Base-by-base conservation (phyloP, 2,888 invertebrate genomes). In the Andrena fulva region DNA sequence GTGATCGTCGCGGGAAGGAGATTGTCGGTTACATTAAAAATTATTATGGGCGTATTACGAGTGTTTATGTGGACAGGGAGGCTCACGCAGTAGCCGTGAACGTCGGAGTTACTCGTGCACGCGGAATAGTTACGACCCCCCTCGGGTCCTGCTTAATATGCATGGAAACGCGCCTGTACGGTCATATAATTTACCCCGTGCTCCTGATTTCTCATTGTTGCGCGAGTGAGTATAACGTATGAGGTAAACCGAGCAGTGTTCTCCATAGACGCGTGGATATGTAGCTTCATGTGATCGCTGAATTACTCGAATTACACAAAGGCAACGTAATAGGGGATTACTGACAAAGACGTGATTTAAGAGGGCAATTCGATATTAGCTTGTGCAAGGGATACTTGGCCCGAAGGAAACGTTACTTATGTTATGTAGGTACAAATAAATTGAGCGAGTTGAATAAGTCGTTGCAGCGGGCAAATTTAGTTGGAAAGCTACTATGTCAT, bases 61-160 rank as follows among this genome's bases (percentile, higher is more conserved):
- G 48, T 66, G 76, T 64, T 77, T 50, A 52, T 52, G 66, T 12
- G 54, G 42, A n/a, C 52, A 24, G 31, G 16, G 42, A 42, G 62
- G 5, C 29, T 35, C 24, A 20, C 10, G 29, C 77, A 6, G 66
- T 60, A 73, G 66, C 66, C 42, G 48, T 64, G 42, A 48, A 48
- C 60, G 56, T 59, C 59, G 59, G 35, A 60, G 64, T 48, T 52
- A 54, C 31, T 77, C 54, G 50, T 27, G 78, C 48, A 69, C 63
- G 78, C 56, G 78, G 78, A 79, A 78, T 77, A 79, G 68, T 77
- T 79, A 79, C 78, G 78, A 64, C 50, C 24, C 56, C 69, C 63
- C 50, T 35, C 29, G 67, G 56, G 33, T 10, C 2, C 62, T 69
- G 78, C 33, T 78, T 68, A 78, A 78, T 78, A 78, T 78, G 62